Base-by-base conservation (phyloP, 2,797 vertebrate species). In the Propithecus deckenii region DNA sequence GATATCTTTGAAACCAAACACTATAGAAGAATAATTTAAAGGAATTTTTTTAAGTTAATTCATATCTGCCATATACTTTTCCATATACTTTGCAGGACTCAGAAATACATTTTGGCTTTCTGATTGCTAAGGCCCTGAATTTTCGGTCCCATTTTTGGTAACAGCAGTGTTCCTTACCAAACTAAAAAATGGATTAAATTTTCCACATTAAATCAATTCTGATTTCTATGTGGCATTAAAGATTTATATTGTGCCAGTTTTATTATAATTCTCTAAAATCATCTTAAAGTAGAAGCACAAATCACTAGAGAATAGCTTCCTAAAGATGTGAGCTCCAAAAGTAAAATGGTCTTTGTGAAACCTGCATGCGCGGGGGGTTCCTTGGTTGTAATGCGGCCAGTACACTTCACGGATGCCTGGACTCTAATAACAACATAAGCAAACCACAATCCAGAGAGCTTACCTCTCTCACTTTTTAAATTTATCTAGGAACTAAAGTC, bases 231-330 rank as follows among this genome's bases (percentile, higher is more conserved):
- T 5, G 14, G 71, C 57, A 94, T 78, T 95, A 96, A 95, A 96
- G 30, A 13, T 14, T 86, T 79, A 74, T 4, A 88, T 32, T 71
- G 10, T 86, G 22, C 89, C 57, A 20, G 65, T 90, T 94, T 93
- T 95, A 97, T 87, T 89, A 67, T 28, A 90, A 91, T 86, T 96
- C 50, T 74, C 43, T 91, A 91, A 97, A 94, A 61, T 80, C 67
- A 74, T 22, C 71, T 79, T 83, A 75, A 83, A 85, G 3, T 72
- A 96, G 85, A 83, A 46, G 38, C 48, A 87, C 38, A 95, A 92
- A 85, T 93, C 8, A 86, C 38, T 75, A 18, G 0, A 94, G 74
- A 96, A 57, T 46, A 35, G 14, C 61, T n/a, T 74, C 35, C 11
- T 86, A 93, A 83, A 95, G 59, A 95, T 22, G 5, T 9, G 90